Evolutionary conservation across 2,113 vertebrate genomes (phyloP).

Genomic region (Lampris incognitus): DNA sequence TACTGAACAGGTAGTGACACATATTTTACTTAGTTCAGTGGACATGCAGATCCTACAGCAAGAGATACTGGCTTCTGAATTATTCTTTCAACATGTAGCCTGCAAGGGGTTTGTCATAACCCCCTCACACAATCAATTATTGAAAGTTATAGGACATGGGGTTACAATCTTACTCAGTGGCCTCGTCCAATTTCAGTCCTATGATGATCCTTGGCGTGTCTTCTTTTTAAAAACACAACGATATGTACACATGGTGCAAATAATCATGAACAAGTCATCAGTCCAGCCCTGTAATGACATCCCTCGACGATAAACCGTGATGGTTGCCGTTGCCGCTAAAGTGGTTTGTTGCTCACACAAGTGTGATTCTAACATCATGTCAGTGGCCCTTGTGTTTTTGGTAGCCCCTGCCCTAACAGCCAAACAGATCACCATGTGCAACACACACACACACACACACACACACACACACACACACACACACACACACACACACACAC

Average conservation of each 20-base stretch:
- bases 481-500: constrained; percentile 41
- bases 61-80: too few relatives aligned
- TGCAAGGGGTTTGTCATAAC: too few relatives aligned
- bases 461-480: constrained; percentile 43
- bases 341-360: constrained; percentile 30
- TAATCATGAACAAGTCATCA: constrained; percentile 50
- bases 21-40: too few relatives aligned
- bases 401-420: too few relatives aligned
- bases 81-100: too few relatives aligned
- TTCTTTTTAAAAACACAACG: constrained; percentile 60
- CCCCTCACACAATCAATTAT: constrained; percentile 32
- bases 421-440: constrained; percentile 1
- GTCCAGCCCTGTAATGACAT: constrained; percentile 60
- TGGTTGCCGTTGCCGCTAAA: constrained; percentile 36
- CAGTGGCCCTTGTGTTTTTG: constrained; percentile 19
- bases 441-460: constrained; percentile 18
- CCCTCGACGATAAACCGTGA: constrained; percentile 43
- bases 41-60: too few relatives aligned
- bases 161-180: constrained; percentile 51
- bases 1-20: too few relatives aligned
- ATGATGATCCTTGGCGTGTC: constrained; percentile 40
- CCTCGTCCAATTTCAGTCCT: constrained; percentile 39
- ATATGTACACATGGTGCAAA: constrained; percentile 32
- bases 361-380: constrained; percentile 7
- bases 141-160: constrained; percentile 52